Conservation (phyloP, 1,140 invertebrate species). For the Drosophila lini region DNA sequence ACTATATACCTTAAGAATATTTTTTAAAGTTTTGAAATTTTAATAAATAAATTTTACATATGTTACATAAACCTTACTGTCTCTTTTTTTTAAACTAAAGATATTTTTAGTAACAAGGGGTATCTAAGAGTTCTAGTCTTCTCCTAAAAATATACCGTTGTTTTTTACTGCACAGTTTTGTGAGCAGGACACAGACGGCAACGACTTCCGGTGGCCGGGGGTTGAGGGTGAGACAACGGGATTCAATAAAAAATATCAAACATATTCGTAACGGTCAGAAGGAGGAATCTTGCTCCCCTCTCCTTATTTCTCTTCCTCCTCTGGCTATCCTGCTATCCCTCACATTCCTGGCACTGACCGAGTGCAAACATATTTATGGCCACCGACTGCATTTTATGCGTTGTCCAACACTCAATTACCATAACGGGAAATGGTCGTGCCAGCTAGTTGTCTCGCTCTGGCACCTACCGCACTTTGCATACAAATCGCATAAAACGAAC, state of each 20-base stretch:
- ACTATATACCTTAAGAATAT: background rate
- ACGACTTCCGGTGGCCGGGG: conserved; percentile 57
- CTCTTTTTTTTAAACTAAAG: background rate
- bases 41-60: background rate
- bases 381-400: conserved; percentile 76
- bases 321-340: background rate
- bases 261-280: conserved; percentile 73
- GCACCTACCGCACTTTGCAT: conserved; percentile 68
- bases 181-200: conserved; percentile 43
- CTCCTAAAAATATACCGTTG: conserved; percentile 1
- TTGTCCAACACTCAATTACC: conserved; percentile 82
- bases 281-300: conserved; percentile 9
- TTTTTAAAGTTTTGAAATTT: background rate
- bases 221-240: conserved; percentile 32
- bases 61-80: background rate
- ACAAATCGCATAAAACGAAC: conserved; percentile 79
- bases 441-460: conserved; percentile 51
- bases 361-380: conserved; percentile 71
- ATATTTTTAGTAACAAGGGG: background rate
- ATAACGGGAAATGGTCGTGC: conserved; percentile 59
- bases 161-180: conserved; percentile 59
- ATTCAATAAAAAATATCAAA: conserved; percentile 80
- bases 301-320: background rate
- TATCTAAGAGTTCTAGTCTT: background rate
- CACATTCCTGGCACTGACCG: conserved; percentile 11